Percentiles rank a stretch among this genome's conserved stretches.
These are phyloP conservation scores for Aphelinus atriplicis DNA, from an alignment of 1,140 invertebrate genomes.

Conservation along the genomic window DNA sequence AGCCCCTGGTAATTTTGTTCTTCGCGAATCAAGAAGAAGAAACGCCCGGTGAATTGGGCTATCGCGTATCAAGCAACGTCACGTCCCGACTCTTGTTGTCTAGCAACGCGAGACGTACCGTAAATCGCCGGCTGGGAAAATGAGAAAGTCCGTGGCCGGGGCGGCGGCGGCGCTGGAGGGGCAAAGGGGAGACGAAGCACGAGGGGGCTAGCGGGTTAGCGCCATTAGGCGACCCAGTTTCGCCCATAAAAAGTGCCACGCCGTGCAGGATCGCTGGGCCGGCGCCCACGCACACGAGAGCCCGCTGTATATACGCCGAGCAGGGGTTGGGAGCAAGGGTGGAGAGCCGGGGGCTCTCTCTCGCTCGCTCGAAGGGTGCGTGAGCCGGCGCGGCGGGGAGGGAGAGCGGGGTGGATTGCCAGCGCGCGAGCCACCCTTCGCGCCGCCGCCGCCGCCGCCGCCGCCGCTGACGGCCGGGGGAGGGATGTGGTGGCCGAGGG, in stretches of 20 bases:
- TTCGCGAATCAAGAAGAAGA: no score
- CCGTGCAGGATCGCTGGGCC: background rate
- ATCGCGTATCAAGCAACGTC: no score
- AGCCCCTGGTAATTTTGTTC: no score
- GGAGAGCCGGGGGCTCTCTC: background rate
- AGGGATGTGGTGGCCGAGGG: slow-evolving; percentile 31
- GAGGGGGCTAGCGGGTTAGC: slow-evolving; percentile 21
- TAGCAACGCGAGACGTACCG: no score
- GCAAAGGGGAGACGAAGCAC: slow-evolving; percentile 19
- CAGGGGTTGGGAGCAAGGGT: background rate
- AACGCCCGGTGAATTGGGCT: no score
- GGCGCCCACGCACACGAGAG: slow-evolving; percentile 28
- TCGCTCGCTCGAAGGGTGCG: slow-evolving; percentile 37
- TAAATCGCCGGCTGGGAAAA: background rate
- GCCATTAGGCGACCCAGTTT: slow-evolving; percentile 51
- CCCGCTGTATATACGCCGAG: background rate
- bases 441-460: background rate
- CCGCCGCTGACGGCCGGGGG: slow-evolving; percentile 13
- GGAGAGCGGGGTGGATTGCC: no score
- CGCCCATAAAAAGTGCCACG: slow-evolving; percentile 29
- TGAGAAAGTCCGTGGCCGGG: background rate
- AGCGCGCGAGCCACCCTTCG: slow-evolving; percentile 28
- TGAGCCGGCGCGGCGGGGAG: slow-evolving; percentile 15
- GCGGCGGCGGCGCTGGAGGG: no score
- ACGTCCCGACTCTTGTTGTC: no score